Evolutionary conservation across 2,113 vertebrate species (phyloP).

Genomic region (Pseudorasbora parva): DNA sequence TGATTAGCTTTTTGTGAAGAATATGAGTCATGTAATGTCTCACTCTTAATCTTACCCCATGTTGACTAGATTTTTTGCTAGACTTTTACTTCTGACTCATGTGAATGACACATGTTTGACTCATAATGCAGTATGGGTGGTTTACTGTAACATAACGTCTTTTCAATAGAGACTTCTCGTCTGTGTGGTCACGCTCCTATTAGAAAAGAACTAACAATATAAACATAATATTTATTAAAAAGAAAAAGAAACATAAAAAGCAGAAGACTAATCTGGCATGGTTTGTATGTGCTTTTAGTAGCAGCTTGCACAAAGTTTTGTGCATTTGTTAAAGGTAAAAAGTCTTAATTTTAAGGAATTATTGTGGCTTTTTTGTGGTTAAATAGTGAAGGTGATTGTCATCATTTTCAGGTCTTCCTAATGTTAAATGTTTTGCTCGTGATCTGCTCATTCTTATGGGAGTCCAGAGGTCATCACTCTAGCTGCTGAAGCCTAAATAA

Average conservation of each 20-base stretch:
- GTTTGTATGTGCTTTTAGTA: not conserved
- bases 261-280: not conserved
- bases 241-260: not conserved
- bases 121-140: not conserved
- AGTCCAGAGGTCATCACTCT: not conserved
- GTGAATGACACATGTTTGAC: conserved; percentile 6
- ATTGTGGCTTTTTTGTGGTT: not conserved
- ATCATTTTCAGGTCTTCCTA: not conserved
- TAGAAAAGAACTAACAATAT: not conserved
- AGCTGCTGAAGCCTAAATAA: not conserved
- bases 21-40: not conserved
- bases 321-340: conserved; percentile 13
- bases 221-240: not conserved
- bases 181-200: not conserved
- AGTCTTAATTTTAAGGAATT: not conserved
- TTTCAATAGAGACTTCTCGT: not conserved
- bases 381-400: not conserved
- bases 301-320: not conserved
- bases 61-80: not conserved
- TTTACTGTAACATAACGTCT: not conserved
- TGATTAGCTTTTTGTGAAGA: not conserved
- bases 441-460: not conserved
- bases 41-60: not conserved
- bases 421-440: not conserved
- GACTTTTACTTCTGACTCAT: not conserved